Evolutionary conservation across 2,888 invertebrate genomes (phyloP).

Genomic region (Schizaphis graminum): DNA sequence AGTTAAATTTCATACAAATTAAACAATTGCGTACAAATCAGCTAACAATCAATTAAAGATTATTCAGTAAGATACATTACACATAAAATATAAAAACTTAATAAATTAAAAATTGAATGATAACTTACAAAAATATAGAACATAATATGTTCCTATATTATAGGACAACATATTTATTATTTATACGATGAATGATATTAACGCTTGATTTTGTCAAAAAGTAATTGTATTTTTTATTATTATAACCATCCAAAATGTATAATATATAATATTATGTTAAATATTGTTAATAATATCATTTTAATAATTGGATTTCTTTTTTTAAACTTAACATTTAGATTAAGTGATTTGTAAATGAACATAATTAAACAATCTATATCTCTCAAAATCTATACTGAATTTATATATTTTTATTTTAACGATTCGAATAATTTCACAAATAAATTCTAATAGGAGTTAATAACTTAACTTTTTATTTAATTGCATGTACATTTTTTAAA

Average conservation of each 20-base stretch:
- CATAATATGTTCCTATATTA: no score
- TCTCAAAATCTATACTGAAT: background rate
- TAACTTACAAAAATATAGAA: background rate
- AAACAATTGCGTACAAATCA: background rate
- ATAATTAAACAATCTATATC: background rate
- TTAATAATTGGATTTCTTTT: background rate
- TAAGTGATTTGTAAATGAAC: background rate
- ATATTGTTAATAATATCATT: no score
- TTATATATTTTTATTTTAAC: background rate
- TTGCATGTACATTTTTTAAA: background rate
- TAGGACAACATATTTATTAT: background rate
- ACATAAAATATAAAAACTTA: background rate
- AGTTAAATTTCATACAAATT: background rate
- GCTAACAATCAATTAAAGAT: background rate
- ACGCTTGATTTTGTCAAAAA: background rate
- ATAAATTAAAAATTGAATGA: background rate
- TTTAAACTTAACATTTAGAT: background rate
- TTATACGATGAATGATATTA: background rate
- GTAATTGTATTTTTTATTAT: background rate
- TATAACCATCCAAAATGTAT: no score
- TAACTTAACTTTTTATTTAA: background rate
- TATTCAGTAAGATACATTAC: background rate
- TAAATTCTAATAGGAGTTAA: background rate
- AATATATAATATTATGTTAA: no score
- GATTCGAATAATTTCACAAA: background rate